Evolutionary conservation across 2,797 vertebrate species (phyloP), one percentile per base, ranked within the genome.

Genomic region (Lepilemur septentrionalis): DNA sequence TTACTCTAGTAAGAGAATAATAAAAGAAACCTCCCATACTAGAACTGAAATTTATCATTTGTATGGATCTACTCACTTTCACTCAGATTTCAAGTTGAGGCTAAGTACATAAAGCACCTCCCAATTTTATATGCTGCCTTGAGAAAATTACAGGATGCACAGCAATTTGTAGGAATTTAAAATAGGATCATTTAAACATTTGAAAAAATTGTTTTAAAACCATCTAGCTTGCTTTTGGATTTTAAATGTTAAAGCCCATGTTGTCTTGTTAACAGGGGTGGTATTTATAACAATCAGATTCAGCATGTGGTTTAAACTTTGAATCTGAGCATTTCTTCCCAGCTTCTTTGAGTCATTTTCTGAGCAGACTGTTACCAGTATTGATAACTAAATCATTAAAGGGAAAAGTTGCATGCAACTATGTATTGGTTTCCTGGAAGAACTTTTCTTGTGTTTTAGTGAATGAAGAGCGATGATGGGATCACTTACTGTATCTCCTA

Each of bases 201-300:
- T 82, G 28, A 90, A 82, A 85, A 93, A 97, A 78, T 85, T 93
- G 92, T 97, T 97, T 97, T 95, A 97, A 98, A 98, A 95, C 92
- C 63, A 96, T 98, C 80, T 97, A 97, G 93, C 95, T 98, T 97
- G 96, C 94, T 85, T 97, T 93, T 82, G 93, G 76, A 91, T 98
- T 98, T 98, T 98, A 97, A 96, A 97, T 97, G 84, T 97, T 97
- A 96, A 98, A 98, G 95, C 97, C 96, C 94, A 96, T 97, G 94
- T 95, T 98, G 96, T 98, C 97, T 98, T 96, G 87, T 98, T 98
- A 96, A 89, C 20, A 83, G 73, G 75, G 30, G 57, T 96, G 65
- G 81, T 75, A 70, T 91, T 95, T 96, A 13, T 93, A 94, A 96
- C 96, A 97, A 93, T 97, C 96, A 97, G 95, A 97, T 97, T 97